Conservation (phyloP, 2,888 invertebrate species). For the Mesorhabditis belari region DNA sequence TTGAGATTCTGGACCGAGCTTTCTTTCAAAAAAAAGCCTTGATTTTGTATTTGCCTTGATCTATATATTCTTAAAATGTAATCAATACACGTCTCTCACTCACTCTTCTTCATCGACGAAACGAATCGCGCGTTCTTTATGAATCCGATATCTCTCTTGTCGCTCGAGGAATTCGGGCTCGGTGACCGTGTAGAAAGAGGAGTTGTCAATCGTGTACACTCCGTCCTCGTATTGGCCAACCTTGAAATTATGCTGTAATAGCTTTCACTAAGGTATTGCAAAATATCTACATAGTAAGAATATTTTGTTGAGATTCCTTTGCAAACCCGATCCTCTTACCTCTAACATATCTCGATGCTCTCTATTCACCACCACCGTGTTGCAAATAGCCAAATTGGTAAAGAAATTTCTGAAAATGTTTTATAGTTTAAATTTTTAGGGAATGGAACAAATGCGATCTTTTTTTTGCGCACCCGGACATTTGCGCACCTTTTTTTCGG, state of each 20-base stretch:
- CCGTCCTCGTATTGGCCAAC: slow-evolving; percentile 39
- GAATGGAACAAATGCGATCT: no score
- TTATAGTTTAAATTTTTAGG: background rate
- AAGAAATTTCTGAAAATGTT: background rate
- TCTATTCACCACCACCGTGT: slow-evolving; percentile 74
- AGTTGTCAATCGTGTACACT: slow-evolving; percentile 39
- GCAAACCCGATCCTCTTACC: slow-evolving; percentile 4
- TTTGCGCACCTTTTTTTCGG: no score
- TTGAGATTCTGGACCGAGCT: slow-evolving; percentile 2
- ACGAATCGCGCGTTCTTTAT: background rate
- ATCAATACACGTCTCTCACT: background rate
- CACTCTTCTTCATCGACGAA: background rate
- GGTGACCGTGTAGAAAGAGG: slow-evolving; percentile 28
- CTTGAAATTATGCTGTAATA: slow-evolving; percentile 11
- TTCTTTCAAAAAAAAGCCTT: background rate
- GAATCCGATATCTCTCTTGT: slow-evolving; percentile 7
- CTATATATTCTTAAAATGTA: background rate
- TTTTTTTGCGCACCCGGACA: no score
- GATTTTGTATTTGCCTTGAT: background rate
- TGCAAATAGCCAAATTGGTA: background rate
- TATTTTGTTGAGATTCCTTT: no score
- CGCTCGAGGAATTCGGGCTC: slow-evolving; percentile 16
- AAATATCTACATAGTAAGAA: no score
- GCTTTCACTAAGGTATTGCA: no score
- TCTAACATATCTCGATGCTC: slow-evolving; percentile 63